Evolutionary conservation across 2,797 vertebrate genomes (phyloP), one percentile per base, ranked within the genome.

Genomic region (Borostomias antarcticus): DNA sequence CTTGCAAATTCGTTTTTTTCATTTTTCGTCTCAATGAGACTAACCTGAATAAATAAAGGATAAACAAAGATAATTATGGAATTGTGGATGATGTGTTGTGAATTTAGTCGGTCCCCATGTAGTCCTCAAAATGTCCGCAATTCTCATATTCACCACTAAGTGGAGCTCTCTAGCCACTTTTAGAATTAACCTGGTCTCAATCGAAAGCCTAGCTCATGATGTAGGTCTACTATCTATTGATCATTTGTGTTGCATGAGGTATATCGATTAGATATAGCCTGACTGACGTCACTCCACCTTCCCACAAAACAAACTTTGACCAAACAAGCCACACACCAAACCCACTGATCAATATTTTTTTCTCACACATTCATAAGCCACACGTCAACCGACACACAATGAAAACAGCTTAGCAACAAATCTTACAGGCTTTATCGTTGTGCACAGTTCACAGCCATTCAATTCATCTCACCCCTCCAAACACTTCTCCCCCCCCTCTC

Each of bases 121-220:
- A 32, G 15, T 37, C 7, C 19, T 21, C n/a, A 21, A 19, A 11
- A 58, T 8, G 11, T 28, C 23, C n/a, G 37, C 23, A 57, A 45
- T 37, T 25, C 28, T 45, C 21, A 29, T 7, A 4, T 15, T 11
- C 1, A 51, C 84, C 86, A 85, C 81, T 75, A 86, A 83, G 57
- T 73, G 84, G 78, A 13, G 54, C 29, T n/a, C 45, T 70, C n/a
- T 63, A 28, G 62, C 68, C 19, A 64, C n/a, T 29, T 56, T 60
- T 25, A 5, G 13, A 19, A 25, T 57, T 7, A 29, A 5, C 10
- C 10, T 15, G n/a, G n/a, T 4, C 40, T 30, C 2, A 10, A 25
- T 48, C 7, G 25, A 23, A n/a, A n/a, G n/a, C n/a, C n/a, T n/a
- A n/a, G n/a, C n/a, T n/a, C n/a, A n/a, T n/a, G n/a, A n/a, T n/a